phyloP scores from a whole-genome alignment of 2,888 invertebrate genomes.

The Aporophyla lueneburgensis region DNA sequence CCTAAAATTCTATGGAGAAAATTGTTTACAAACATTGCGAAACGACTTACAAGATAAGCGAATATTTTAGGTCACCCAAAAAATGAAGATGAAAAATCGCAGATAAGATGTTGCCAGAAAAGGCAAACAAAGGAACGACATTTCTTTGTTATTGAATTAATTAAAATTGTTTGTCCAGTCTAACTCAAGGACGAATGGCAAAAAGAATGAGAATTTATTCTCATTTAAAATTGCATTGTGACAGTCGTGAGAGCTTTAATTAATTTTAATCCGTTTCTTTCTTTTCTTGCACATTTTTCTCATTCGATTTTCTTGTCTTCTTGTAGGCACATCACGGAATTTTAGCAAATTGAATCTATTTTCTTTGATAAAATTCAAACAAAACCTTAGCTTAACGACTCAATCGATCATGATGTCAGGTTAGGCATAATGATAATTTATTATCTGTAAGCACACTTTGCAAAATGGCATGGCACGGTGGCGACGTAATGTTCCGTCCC shows the following conservation, averaged over 20 bases:
- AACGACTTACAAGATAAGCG: slow-evolving; percentile 54
- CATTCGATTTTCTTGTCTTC: neutral
- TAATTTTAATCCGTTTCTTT: slow-evolving; percentile 70
- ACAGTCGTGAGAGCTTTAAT: slow-evolving; percentile 63
- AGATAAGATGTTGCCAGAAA: slow-evolving; percentile 45
- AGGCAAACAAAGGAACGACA: slow-evolving; percentile 47
- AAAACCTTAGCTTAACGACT: slow-evolving; percentile 72
- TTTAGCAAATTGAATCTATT: slow-evolving; percentile 45
- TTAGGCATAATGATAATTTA: slow-evolving; percentile 80
- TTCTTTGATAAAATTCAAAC: slow-evolving; percentile 52
- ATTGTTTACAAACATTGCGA: slow-evolving; percentile 50
- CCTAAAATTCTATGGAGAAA: slow-evolving; percentile 34
- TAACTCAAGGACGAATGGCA: slow-evolving; percentile 52
- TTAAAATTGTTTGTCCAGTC: slow-evolving; percentile 57
- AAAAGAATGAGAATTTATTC: slow-evolving; percentile 58
- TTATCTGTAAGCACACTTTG: slow-evolving; percentile 77
- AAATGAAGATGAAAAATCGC: slow-evolving; percentile 51
- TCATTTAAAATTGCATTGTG: slow-evolving; percentile 64
- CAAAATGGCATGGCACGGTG: slow-evolving; percentile 66
- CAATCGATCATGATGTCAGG: slow-evolving; percentile 78
- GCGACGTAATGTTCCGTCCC: slow-evolving; percentile 69
- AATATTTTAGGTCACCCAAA: slow-evolving; percentile 54
- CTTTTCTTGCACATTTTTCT: slow-evolving; percentile 27
- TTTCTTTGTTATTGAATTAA: slow-evolving; percentile 66
- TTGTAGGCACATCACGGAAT: neutral